phyloP scores from a whole-genome alignment of 2,888 invertebrate species.

The Cheilosia soror region DNA sequence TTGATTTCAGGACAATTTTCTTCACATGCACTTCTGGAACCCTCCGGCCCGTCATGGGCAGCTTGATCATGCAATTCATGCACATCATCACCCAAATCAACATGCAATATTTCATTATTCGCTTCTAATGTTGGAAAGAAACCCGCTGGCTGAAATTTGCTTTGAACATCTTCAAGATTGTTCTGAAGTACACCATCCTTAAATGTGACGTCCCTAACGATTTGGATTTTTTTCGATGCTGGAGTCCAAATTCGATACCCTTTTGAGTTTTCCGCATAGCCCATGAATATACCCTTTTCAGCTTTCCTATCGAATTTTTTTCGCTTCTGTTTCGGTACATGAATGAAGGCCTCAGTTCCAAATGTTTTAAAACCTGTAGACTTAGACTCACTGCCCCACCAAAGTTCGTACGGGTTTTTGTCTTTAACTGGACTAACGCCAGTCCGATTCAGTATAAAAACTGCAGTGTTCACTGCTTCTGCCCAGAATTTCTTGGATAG shows the following conservation, averaged over 20 bases:
- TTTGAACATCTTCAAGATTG: not conserved
- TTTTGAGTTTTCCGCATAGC: slow-evolving; percentile 79
- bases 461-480: slow-evolving; percentile 79
- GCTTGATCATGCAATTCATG: not conserved
- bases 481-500: slow-evolving; percentile 79
- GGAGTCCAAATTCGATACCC: slow-evolving; percentile 76
- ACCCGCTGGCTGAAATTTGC: not conserved
- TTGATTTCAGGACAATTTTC: not conserved
- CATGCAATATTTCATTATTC: not conserved
- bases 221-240: slow-evolving; percentile 13
- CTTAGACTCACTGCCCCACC: slow-evolving; percentile 75
- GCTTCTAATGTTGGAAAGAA: not conserved
- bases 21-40: not conserved
- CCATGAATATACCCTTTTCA: slow-evolving; percentile 76
- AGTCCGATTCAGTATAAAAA: slow-evolving; percentile 76
- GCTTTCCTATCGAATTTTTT: slow-evolving; percentile 77
- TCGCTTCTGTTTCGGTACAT: slow-evolving; percentile 79
- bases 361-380: slow-evolving; percentile 76
- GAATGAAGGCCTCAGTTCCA: slow-evolving; percentile 79
- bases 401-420: slow-evolving; percentile 80
- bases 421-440: slow-evolving; percentile 19
- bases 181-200: slow-evolving; percentile 6
- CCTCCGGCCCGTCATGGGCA: not conserved
- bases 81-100: not conserved
- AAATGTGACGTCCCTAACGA: slow-evolving; percentile 53